Evolutionary conservation across 1,140 invertebrate species (phyloP), one percentile per base, ranked within the genome.

Genomic region (Aphelinus atriplicis): DNA sequence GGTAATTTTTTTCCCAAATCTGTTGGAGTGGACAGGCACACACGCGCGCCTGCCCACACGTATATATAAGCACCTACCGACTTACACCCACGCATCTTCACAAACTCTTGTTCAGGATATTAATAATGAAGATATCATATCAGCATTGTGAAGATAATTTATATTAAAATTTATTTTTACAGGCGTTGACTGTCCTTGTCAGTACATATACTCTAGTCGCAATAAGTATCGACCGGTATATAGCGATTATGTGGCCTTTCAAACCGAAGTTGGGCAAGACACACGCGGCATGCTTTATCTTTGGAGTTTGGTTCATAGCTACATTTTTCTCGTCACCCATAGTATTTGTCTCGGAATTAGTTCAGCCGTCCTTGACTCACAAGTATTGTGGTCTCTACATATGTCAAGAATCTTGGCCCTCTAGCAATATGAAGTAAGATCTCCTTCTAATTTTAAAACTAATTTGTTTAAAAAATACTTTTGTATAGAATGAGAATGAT

Each of bases 211-310:
- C 95, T 0, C 80, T 96, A 77, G 92, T 96, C 2, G 95, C 94
- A 2, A 95, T 97, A 81, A 95, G 94, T 69, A 90, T 95, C 60
- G 95, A 97, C 85, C 90, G 95, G 7, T 97, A 95, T 80, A 91
- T 95, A 81, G 95, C 94, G 10, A 97, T 97, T 71, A 93, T 97
- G 88, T 94, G 94, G 88, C 96, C 96, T 0, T 86, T 97, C 47
- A 89, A 91, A 78, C 95, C 94, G 1, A 90, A 95, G 50, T 91
- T 97, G 81, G 92, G 93, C 3, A 94, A 93, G 81, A 89, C 88
- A 76, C 91, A 90, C 81, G 92, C 92, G 0, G 82, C 83, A 60
- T 50, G 83, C 56, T 91, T 95, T 60, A 95, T 97, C 47, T 86
- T 89, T 1, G 87, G 89, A 2, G 93, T 96, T 7, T 97, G 95